Percentiles rank a stretch among this genome's conserved stretches.
phyloP scores from a whole-genome alignment of 2,113 vertebrate species.

The Leiothrix lutea region DNA sequence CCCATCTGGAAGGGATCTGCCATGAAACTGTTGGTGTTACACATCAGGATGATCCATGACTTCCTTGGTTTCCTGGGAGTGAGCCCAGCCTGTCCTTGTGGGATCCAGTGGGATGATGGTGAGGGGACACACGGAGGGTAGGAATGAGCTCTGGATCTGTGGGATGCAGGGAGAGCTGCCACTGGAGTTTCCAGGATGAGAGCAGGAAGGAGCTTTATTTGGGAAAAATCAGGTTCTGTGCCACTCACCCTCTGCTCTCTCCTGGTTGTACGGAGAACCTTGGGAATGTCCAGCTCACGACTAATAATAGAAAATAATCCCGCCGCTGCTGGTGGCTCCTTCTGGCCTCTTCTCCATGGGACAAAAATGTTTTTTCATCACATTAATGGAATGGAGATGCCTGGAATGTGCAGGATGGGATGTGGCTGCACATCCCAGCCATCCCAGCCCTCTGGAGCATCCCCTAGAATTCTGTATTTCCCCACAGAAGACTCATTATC shows the following conservation, averaged over 20 bases:
- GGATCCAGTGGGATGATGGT: accelerated
- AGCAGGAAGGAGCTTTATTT: neutral
- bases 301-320: neutral
- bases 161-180: accelerated
- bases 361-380: neutral
- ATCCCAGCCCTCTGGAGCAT: neutral
- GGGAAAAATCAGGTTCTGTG: neutral
- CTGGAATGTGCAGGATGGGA: neutral
- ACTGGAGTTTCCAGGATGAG: neutral
- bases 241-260: neutral
- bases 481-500: neutral
- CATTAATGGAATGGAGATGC: neutral
- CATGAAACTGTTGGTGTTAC: neutral
- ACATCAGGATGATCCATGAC: accelerated
- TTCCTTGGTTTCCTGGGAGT: neutral
- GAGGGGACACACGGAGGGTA: accelerated
- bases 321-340: neutral
- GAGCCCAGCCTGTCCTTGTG: neutral
- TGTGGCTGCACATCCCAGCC: accelerated
- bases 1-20: neutral
- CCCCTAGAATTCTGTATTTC: neutral
- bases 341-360: neutral
- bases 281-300: neutral
- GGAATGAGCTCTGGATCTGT: neutral
- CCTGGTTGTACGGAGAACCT: accelerated